phyloP scores from a whole-genome alignment of 2,888 invertebrate species.

The Morinoia aosen region DNA sequence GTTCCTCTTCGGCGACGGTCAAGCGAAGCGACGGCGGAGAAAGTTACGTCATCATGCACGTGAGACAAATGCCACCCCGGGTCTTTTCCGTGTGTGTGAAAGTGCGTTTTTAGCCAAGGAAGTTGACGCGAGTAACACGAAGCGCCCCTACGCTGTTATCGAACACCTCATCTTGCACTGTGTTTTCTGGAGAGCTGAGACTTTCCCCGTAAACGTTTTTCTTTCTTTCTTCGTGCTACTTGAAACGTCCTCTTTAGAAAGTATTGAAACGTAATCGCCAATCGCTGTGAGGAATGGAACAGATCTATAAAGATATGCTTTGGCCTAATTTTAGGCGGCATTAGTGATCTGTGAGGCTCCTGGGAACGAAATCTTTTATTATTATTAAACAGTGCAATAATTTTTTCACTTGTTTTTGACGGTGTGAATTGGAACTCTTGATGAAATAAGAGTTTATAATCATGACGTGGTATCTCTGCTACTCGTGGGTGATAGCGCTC shows the following conservation, averaged over 20 bases:
- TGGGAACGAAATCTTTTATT: background rate
- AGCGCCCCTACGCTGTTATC: background rate
- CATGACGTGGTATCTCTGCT: too few species aligned
- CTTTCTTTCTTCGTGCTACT: background rate
- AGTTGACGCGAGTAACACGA: slow-evolving; percentile 26
- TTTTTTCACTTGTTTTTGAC: background rate
- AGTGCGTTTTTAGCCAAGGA: background rate
- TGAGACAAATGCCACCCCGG: background rate
- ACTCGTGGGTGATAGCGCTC: too few species aligned
- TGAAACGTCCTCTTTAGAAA: background rate
- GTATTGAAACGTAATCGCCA: background rate
- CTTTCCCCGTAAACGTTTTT: too few species aligned
- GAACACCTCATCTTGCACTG: slow-evolving; percentile 23
- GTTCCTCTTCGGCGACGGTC: background rate
- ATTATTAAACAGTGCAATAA: background rate
- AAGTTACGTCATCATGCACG: background rate
- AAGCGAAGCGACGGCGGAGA: background rate
- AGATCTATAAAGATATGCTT: background rate
- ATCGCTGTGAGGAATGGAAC: background rate
- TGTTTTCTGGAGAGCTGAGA: background rate
- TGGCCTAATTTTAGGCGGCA: background rate
- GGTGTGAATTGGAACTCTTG: background rate
- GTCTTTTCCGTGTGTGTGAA: background rate
- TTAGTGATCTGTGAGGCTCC: background rate
- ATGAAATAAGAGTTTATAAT: background rate